phyloP scores from a whole-genome alignment of 1,140 invertebrate genomes.

The Drosophila sturtevanti region DNA sequence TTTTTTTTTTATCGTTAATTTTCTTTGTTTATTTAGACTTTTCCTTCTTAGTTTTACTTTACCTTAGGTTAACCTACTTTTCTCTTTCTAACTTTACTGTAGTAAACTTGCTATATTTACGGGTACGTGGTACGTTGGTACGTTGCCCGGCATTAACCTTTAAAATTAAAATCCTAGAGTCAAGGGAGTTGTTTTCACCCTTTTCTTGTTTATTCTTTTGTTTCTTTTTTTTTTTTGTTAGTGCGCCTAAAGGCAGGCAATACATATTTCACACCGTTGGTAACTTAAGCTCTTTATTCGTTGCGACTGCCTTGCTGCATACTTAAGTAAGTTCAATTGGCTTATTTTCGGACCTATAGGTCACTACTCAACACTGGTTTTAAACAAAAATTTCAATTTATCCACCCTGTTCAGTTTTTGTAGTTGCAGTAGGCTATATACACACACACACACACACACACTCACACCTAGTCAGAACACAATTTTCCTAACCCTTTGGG shows the following conservation, averaged over 20 bases:
- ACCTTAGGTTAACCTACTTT: neutral
- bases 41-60: neutral
- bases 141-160: too few relatives aligned
- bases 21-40: neutral
- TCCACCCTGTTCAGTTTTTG: constrained; percentile 21
- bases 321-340: neutral
- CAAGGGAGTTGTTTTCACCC: neutral
- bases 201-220: neutral
- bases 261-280: neutral
- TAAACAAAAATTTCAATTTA: constrained; percentile 43
- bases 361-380: neutral
- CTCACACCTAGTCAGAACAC: neutral
- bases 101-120: neutral
- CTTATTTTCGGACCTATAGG: constrained; percentile 1
- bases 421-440: constrained; percentile 13
- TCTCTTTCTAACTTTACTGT: neutral
- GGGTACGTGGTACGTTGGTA: too few relatives aligned
- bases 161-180: neutral
- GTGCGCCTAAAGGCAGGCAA: neutral
- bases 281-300: neutral
- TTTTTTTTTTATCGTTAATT: neutral
- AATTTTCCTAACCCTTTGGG: constrained; percentile 36
- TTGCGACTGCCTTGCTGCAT: constrained; percentile 2
- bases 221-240: too few relatives aligned
- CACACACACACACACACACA: neutral